Conservation (phyloP, 2,797 vertebrate genomes). For the Hydrocynus forskahlii region DNA sequence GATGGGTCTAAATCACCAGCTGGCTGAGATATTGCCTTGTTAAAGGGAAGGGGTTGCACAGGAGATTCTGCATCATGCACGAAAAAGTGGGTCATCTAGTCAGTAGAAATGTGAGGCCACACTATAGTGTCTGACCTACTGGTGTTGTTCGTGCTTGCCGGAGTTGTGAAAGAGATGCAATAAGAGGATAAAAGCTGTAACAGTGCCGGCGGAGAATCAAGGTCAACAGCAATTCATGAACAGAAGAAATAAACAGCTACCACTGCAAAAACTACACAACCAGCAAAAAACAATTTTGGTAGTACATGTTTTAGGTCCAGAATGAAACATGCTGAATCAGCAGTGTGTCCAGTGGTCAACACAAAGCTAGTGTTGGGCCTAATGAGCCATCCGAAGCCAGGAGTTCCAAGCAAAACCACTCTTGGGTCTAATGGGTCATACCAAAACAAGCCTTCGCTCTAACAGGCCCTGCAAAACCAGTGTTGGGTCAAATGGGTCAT, state of each 20-base stretch:
- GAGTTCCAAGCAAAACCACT: not conserved
- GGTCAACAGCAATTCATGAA: not conserved
- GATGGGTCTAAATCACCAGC: not conserved
- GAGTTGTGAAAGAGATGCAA: constrained; percentile 9
- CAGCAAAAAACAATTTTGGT: not conserved
- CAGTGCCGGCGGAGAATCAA: not conserved
- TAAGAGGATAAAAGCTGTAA: constrained; percentile 4
- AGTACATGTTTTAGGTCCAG: not conserved
- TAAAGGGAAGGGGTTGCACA: not conserved
- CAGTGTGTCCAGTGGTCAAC: not conserved
- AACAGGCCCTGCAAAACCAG: not conserved
- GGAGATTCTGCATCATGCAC: not conserved
- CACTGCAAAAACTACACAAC: not conserved
- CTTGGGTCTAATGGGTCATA: not conserved
- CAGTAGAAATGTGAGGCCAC: constrained; percentile 60
- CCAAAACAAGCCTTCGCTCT: not conserved
- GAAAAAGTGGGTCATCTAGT: constrained; percentile 75
- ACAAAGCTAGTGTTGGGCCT: not conserved
- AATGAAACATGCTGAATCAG: not conserved
- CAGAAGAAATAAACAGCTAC: not conserved
- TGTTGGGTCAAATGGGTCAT: not conserved
- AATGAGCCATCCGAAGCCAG: not conserved
- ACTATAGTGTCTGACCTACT: not conserved
- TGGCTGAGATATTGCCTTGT: not conserved
- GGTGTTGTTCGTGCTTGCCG: constrained; percentile 4